phyloP scores from a whole-genome alignment of 2,888 invertebrate genomes.

The Spisula subtruncata region DNA sequence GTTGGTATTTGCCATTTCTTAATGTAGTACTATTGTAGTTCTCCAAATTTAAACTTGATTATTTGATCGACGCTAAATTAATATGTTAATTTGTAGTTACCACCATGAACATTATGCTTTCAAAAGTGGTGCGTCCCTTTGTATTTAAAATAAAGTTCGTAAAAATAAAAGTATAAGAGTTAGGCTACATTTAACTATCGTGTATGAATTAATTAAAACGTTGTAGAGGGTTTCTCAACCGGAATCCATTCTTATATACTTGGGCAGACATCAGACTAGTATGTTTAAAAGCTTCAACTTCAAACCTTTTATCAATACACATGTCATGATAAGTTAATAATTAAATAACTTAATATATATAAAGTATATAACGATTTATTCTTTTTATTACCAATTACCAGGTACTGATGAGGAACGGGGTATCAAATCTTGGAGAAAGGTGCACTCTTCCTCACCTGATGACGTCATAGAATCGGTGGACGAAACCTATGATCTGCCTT shows the following conservation, averaged over 20 bases:
- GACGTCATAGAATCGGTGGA: constrained; percentile 17
- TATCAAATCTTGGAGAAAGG: constrained; percentile 59
- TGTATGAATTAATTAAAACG: too few species aligned
- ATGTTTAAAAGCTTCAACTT: not conserved
- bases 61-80: too few species aligned
- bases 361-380: not conserved
- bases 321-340: not conserved
- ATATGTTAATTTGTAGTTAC: too few species aligned
- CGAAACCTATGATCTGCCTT: constrained; percentile 71
- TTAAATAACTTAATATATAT: not conserved
- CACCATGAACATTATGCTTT: too few species aligned
- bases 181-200: too few species aligned
- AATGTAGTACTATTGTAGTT: not conserved
- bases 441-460: constrained; percentile 1
- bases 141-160: too few species aligned
- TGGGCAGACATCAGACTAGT: not conserved
- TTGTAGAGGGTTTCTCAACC: too few species aligned
- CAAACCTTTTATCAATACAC: not conserved
- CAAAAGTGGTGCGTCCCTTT: too few species aligned
- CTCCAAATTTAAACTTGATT: not conserved
- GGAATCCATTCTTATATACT: too few species aligned
- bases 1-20: not conserved
- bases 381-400: not conserved
- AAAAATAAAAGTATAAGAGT: too few species aligned
- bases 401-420: constrained; percentile 56